Percentiles rank a stretch among this genome's conserved stretches.
Conservation (phyloP, 2,797 vertebrate genomes). For the Karalla daura region DNA sequence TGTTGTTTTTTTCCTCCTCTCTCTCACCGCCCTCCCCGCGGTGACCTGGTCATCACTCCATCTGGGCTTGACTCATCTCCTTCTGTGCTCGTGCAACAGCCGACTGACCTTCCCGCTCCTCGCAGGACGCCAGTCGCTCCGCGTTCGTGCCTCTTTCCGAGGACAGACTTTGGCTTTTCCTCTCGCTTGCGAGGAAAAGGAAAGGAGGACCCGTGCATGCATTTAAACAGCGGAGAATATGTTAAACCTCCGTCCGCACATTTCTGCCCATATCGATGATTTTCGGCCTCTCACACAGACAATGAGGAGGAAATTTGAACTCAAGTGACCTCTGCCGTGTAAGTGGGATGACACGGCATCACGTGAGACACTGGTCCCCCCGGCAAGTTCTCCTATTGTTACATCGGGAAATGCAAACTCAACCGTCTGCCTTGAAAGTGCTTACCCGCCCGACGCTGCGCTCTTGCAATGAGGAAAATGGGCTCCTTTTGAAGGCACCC, state of each 20-base stretch:
- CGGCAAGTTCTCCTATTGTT: background rate
- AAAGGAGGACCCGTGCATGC: background rate
- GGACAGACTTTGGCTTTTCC: background rate
- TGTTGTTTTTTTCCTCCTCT: background rate
- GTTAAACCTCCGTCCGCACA: background rate
- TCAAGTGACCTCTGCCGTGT: background rate
- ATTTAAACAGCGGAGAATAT: background rate
- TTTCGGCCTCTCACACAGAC: background rate
- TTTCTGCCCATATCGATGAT: background rate
- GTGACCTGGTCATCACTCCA: constrained; percentile 59
- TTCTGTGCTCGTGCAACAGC: constrained; percentile 45
- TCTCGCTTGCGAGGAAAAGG: background rate
- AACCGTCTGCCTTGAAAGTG: background rate
- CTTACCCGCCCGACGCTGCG: background rate
- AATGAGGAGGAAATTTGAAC: background rate
- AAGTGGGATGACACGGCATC: background rate
- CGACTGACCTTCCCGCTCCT: constrained; percentile 50
- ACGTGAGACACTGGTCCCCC: background rate
- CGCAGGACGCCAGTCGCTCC: constrained; percentile 15
- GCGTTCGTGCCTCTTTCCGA: background rate
- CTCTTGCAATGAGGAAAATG: background rate
- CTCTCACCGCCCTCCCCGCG: constrained; percentile 19
- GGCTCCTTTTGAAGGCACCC: background rate
- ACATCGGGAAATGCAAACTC: constrained; percentile 8
- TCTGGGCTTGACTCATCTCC: constrained; percentile 65